Percentiles rank a stretch among this genome's conserved stretches.
Conservation (phyloP, 1,140 invertebrate species). For the Brachionus plicatilis region DNA sequence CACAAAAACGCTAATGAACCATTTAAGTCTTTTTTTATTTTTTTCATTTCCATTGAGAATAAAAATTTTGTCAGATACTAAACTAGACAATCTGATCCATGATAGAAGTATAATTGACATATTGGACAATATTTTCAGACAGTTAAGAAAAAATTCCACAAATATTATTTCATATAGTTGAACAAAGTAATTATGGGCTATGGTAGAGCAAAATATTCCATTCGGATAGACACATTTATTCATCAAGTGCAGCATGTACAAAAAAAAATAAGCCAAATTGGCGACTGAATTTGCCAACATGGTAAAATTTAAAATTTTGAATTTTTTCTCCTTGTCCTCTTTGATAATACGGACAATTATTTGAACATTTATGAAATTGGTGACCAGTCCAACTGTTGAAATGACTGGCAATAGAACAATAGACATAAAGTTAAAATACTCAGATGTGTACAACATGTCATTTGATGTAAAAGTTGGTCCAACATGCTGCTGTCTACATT, state of each 20-base stretch:
- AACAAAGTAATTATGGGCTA: not conserved
- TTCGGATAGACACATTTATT: not conserved
- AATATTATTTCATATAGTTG: not conserved
- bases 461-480: not conserved
- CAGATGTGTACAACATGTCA: not conserved
- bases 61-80: not conserved
- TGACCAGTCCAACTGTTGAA: not conserved
- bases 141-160: not conserved
- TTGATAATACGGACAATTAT: not conserved
- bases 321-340: not conserved
- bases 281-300: not conserved
- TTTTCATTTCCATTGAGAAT: not conserved
- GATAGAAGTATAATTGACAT: not conserved
- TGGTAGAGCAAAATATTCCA: not conserved
- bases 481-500: not conserved
- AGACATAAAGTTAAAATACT: not conserved
- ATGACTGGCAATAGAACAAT: not conserved
- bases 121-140: not conserved
- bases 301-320: not conserved
- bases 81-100: not conserved
- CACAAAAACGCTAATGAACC: not conserved
- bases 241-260: not conserved
- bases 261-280: not conserved
- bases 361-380: not conserved
- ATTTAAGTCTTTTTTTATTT: not conserved